These are phyloP conservation scores for Drosophila setosimentum DNA, from an alignment of 2,888 invertebrate genomes.

Conservation along the genomic window DNA sequence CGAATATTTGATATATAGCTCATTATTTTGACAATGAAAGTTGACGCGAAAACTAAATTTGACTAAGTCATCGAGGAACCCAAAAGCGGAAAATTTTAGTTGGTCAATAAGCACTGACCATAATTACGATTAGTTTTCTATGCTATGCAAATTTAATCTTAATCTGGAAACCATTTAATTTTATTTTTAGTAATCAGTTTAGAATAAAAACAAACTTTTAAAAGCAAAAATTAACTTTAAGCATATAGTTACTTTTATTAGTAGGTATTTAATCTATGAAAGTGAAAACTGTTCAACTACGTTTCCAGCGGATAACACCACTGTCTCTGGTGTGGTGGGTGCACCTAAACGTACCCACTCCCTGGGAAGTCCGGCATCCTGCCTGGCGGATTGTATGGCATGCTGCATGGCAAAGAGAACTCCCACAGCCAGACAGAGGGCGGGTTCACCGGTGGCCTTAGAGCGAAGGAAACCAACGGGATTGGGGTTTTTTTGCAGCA, in stretches of 20 bases:
- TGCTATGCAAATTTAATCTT: too few species aligned
- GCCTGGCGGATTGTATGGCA: constrained; percentile 89
- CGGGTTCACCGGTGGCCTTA: constrained; percentile 90
- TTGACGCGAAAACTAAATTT: too few species aligned
- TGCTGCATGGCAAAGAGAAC: constrained; percentile 89
- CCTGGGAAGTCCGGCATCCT: constrained; percentile 87
- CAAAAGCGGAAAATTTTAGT: too few species aligned
- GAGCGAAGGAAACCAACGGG: constrained; percentile 89
- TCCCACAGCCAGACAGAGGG: constrained; percentile 86
- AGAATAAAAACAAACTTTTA: too few species aligned
- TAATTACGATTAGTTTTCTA: too few species aligned
- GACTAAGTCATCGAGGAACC: too few species aligned
- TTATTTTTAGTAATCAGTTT: too few species aligned
- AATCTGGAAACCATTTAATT: too few species aligned
- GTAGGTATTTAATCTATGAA: constrained; percentile 11
- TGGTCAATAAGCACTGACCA: too few species aligned
- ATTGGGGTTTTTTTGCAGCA: constrained; percentile 86
- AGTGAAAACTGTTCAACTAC: constrained; percentile 45
- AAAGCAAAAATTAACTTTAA: too few species aligned
- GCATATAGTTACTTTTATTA: too few species aligned
- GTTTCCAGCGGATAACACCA: constrained; percentile 74
- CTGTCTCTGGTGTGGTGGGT: constrained; percentile 82
- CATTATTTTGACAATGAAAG: not conserved
- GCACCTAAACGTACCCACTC: constrained; percentile 81
- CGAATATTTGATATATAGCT: not conserved